Conservation (phyloP, 2,113 vertebrate genomes). For the Myiopsitta monachus region DNA sequence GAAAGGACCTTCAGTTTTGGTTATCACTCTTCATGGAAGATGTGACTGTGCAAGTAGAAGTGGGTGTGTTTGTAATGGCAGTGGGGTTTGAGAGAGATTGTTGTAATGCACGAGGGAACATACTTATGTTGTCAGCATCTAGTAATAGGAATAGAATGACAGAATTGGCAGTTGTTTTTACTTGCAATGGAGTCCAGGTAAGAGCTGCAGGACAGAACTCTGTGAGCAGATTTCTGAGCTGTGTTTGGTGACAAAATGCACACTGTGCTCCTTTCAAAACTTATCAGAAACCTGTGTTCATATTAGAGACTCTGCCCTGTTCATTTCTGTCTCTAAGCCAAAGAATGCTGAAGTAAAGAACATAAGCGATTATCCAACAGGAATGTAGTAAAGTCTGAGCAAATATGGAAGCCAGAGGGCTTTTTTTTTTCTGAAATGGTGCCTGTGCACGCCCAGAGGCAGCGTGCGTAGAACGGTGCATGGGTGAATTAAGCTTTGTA, state of each 20-base stretch:
- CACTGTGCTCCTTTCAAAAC: neutral
- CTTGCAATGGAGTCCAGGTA: neutral
- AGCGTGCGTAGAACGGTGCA: neutral
- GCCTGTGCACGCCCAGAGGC: neutral
- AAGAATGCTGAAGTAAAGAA: neutral
- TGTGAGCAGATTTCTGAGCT: neutral
- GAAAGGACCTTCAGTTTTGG: neutral
- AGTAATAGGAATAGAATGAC: neutral
- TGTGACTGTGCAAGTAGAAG: neutral
- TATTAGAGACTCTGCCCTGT: neutral
- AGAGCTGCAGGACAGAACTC: neutral
- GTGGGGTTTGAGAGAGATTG: neutral
- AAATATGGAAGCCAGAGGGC: neutral
- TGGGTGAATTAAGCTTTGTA: neutral
- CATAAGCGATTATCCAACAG: neutral
- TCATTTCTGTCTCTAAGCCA: neutral
- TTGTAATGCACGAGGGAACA: neutral
- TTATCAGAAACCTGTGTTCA: neutral
- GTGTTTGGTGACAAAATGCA: neutral
- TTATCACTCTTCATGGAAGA: neutral
- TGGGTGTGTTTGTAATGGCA: neutral
- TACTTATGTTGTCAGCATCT: neutral
- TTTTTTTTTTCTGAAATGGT: neutral
- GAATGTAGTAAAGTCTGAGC: neutral
- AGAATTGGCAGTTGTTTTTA: neutral